Evolutionary conservation across 1,140 invertebrate genomes (phyloP), one percentile per base, ranked within the genome.

Genomic region (Teleogryllus occipitalis): DNA sequence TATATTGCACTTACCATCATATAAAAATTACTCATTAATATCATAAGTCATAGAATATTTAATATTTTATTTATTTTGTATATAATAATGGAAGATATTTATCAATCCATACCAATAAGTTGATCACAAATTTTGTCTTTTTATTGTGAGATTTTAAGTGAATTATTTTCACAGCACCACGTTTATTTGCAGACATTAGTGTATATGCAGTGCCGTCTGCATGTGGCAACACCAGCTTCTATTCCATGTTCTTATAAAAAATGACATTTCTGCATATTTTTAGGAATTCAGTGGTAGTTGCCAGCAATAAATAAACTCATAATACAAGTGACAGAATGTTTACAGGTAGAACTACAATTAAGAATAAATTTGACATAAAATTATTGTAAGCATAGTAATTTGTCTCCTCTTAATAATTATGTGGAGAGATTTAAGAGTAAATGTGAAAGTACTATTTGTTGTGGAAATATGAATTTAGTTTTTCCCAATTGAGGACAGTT

Each of bases 41-140:
- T 65, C 54, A 65, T 65, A 65, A 65, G 54, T 65, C 54, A 65
- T 65, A 65, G 54, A 65, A 65, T 65, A 65, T 65, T 65, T 65
- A 65, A 65, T 65, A 65, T 65, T 65, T 65, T 65, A 65, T 65
- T 65, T 65, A 65, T 65, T 65, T 65, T 65, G 54, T 65, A 65
- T 65, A 65, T 65, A 65, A 65, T 65, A 65, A 65, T 65, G 54
- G 54, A 65, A 65, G 54, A 65, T 65, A 65, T 65, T 65, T 65
- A 65, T 65, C 54, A 65, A 65, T 65, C 54, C 54, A 65, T 65
- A 65, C 54, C 54, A 65, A 65, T 65, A 65, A 65, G 54, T 65
- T 65, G 54, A 65, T 65, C 54, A 65, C 54, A 65, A 65, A 65
- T 65, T 10, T 65, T 65, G 54, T 65, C 54, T 65, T 65, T 65